Percentiles rank a stretch among this genome's conserved stretches.
These are phyloP conservation scores for Planiliza haematocheilus DNA, from an alignment of 2,113 vertebrate genomes.

Conservation along the genomic window DNA sequence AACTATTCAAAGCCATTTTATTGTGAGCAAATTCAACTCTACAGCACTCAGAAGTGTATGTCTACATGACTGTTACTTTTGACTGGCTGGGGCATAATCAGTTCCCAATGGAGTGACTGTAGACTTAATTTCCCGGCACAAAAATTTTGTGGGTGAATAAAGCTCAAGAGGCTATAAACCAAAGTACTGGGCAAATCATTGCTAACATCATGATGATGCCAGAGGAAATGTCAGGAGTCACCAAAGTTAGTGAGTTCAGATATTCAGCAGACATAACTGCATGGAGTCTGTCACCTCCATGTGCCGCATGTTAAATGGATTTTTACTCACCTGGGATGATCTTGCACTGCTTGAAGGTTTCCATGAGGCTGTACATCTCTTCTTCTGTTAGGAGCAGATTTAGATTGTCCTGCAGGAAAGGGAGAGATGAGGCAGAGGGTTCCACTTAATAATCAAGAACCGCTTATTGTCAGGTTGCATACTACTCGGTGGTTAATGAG, in stretches of 20 bases:
- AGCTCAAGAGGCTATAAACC: background rate
- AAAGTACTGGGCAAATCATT: background rate
- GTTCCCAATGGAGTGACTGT: too few species aligned
- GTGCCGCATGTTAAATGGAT: too few species aligned
- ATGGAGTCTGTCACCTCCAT: too few species aligned
- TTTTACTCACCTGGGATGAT: constrained; percentile 91
- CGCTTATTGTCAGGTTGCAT: background rate
- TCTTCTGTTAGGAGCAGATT: constrained; percentile 96
- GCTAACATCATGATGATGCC: background rate
- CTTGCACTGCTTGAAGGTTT: constrained; percentile 92
- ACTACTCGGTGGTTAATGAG: constrained; percentile 14
- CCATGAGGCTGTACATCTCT: constrained; percentile 95
- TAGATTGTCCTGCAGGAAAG: constrained; percentile 90
- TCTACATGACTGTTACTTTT: too few species aligned
- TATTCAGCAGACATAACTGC: background rate
- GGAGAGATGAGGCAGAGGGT: constrained; percentile 5
- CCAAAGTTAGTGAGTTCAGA: too few species aligned
- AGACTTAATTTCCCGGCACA: too few species aligned
- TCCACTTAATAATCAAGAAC: background rate
- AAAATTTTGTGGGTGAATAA: too few species aligned
- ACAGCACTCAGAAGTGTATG: too few species aligned
- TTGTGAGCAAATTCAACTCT: too few species aligned
- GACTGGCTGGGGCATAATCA: too few species aligned
- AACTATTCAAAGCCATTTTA: too few species aligned
- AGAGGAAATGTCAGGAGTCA: background rate